Percentiles rank a stretch among this genome's conserved stretches.
phyloP scores from a whole-genome alignment of 2,888 invertebrate species.

The Coleophora flavipennella region DNA sequence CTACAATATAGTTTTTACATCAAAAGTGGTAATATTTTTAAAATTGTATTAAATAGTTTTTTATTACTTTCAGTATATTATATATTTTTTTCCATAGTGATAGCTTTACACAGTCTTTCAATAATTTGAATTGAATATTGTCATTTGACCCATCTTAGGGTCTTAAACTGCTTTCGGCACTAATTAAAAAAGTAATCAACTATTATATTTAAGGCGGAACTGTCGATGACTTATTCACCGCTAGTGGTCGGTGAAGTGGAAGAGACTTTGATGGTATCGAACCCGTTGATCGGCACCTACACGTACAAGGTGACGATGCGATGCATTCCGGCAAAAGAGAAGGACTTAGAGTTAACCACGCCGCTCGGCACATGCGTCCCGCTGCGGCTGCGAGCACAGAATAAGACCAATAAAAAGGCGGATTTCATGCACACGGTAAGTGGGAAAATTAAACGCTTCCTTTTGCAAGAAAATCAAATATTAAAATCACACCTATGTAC shows the following conservation, averaged over 20 bases:
- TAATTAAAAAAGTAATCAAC: not conserved
- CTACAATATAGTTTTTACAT: too few species aligned
- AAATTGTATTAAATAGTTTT: too few species aligned
- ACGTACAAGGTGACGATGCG: conserved; percentile 43
- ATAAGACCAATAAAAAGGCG: conserved; percentile 38
- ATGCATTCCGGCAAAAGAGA: conserved; percentile 55
- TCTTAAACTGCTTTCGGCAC: too few species aligned
- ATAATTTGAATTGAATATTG: too few species aligned
- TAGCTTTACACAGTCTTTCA: too few species aligned
- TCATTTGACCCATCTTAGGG: too few species aligned
- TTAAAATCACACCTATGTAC: too few species aligned
- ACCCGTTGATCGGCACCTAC: conserved; percentile 41
- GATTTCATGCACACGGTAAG: conserved; percentile 41
- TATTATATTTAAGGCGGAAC: conserved; percentile 29
- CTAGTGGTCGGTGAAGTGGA: conserved; percentile 47
- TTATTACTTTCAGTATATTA: too few species aligned
- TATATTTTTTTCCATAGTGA: too few species aligned
- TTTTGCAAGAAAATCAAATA: too few species aligned
- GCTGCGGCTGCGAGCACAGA: conserved; percentile 48
- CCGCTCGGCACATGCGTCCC: conserved; percentile 42
- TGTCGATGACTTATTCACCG: conserved; percentile 49
- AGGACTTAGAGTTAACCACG: conserved; percentile 40
- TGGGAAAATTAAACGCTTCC: not conserved
- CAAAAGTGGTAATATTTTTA: too few species aligned
- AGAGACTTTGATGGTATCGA: conserved; percentile 42